phyloP scores from a whole-genome alignment of 2,797 vertebrate genomes.

The Sebastes itinus region DNA sequence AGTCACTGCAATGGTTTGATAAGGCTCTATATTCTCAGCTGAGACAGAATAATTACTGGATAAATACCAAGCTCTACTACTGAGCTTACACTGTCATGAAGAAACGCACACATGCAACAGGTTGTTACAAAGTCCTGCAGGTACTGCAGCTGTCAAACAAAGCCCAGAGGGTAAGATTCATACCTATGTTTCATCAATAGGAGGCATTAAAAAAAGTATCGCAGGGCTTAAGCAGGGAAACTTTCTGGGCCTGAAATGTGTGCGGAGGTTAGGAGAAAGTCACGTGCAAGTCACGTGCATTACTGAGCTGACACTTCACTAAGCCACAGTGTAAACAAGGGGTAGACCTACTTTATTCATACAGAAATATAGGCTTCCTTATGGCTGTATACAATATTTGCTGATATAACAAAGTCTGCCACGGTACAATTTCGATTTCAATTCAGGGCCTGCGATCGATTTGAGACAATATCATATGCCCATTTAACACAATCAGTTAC shows the following conservation, averaged over 20 bases:
- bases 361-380: too few species aligned
- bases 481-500: too few species aligned
- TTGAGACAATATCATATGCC: too few species aligned
- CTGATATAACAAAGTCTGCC: too few species aligned
- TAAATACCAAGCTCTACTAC: not conserved
- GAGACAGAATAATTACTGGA: not conserved
- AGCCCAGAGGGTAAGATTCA: not conserved
- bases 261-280: not conserved
- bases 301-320: too few species aligned
- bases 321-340: too few species aligned
- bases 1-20: not conserved
- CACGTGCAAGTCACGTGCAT: too few species aligned
- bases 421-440: too few species aligned
- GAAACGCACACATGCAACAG: slow-evolving; percentile 22
- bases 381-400: too few species aligned
- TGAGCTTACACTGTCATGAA: not conserved
- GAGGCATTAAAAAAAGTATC: not conserved
- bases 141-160: not conserved
- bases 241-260: not conserved
- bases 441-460: too few species aligned
- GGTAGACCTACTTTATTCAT: too few species aligned
- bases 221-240: not conserved
- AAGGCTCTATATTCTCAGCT: not conserved
- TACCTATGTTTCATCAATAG: not conserved
- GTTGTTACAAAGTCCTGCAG: slow-evolving; percentile 22